Evolutionary conservation across 2,888 invertebrate species (phyloP).

Genomic region (Cosmopolites sordidus): DNA sequence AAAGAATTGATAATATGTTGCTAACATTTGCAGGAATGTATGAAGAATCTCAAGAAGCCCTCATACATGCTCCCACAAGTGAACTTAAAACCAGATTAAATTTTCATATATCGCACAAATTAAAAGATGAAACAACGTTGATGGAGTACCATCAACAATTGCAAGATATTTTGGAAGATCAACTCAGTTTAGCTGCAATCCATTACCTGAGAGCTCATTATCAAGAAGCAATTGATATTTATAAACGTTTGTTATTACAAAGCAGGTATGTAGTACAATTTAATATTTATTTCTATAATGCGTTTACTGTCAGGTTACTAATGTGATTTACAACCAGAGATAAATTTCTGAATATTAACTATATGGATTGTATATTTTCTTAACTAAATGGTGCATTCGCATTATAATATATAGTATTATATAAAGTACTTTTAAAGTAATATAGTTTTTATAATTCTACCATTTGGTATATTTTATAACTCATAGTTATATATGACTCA

Average conservation of each 20-base stretch:
- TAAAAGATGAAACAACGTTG: conserved; percentile 80
- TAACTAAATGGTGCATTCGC: too few relatives aligned
- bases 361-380: too few relatives aligned
- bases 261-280: conserved; percentile 63
- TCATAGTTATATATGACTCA: too few relatives aligned
- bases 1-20: neutral
- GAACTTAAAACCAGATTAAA: conserved; percentile 70
- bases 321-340: too few relatives aligned
- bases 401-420: too few relatives aligned
- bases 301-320: neutral
- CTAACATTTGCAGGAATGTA: conserved; percentile 59
- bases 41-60: conserved; percentile 63
- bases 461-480: too few relatives aligned
- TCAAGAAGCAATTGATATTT: conserved; percentile 97
- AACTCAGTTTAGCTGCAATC: conserved; percentile 90
- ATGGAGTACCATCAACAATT: conserved; percentile 81
- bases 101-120: conserved; percentile 92
- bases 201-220: conserved; percentile 95
- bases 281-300: neutral
- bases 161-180: conserved; percentile 88
- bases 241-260: conserved; percentile 86
- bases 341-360: too few relatives aligned
- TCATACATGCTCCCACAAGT: conserved; percentile 58
- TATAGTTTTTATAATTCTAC: too few relatives aligned
- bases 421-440: too few relatives aligned